Conservation (phyloP, 2,113 vertebrate species). For the Sinocyclocheilus anophthalmus region DNA sequence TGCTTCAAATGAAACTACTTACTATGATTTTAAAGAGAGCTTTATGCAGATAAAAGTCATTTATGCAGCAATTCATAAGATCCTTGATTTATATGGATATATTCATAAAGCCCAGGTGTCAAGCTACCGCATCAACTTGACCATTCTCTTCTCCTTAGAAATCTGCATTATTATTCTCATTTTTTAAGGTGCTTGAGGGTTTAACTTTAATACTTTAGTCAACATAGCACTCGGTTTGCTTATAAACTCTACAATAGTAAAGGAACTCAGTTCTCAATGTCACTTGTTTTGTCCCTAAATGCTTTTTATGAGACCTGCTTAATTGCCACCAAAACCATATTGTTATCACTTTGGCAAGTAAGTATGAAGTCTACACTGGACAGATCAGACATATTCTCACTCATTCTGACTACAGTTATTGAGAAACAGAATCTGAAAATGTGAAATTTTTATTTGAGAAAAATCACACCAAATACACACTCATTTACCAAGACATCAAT, state of each 20-base stretch:
- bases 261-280: neutral
- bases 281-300: neutral
- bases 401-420: neutral
- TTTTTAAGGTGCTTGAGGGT: neutral
- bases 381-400: neutral
- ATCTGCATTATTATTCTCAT: neutral
- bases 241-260: no score
- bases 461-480: neutral
- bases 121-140: neutral
- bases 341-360: neutral
- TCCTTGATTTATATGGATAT: neutral
- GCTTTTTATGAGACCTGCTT: neutral
- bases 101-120: neutral
- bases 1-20: neutral
- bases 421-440: slow-evolving; percentile 3
- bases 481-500: neutral
- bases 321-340: neutral
- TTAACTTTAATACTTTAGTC: neutral
- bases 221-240: neutral
- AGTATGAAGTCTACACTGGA: neutral
- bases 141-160: neutral
- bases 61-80: neutral
- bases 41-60: neutral
- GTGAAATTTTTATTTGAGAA: slow-evolving; percentile 7
- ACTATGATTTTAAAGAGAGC: neutral